A percentile compares a stretch with the other conserved stretches of the same genome.
Evolutionary conservation across 2,797 vertebrate species (phyloP).

Genomic region (Hemibagrus guttatus): DNA sequence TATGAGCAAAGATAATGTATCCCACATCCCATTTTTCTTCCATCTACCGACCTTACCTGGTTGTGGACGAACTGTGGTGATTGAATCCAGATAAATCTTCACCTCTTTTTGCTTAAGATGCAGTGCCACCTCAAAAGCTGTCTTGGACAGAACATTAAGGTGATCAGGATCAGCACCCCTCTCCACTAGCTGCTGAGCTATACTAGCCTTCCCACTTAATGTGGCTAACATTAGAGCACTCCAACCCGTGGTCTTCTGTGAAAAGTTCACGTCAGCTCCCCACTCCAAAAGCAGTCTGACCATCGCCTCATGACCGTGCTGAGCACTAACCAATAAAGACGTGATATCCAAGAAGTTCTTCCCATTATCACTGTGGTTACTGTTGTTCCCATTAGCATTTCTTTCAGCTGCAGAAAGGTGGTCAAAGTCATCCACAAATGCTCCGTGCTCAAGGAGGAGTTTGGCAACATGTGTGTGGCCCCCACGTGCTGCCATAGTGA

Average conservation of each 20-base stretch:
- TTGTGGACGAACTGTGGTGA: constrained; percentile 88
- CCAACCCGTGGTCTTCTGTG: constrained; percentile 86
- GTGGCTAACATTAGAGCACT: constrained; percentile 90
- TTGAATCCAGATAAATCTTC: constrained; percentile 86
- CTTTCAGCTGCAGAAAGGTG: constrained; percentile 75
- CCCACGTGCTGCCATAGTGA: constrained; percentile 88
- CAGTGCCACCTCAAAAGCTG: constrained; percentile 89
- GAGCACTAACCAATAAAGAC: constrained; percentile 86
- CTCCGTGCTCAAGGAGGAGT: constrained; percentile 87
- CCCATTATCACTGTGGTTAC: constrained; percentile 65
- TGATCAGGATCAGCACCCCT: constrained; percentile 91
- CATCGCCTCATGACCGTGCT: constrained; percentile 85
- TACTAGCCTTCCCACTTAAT: constrained; percentile 80
- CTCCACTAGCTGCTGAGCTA: constrained; percentile 89
- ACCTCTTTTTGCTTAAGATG: constrained; percentile 88
- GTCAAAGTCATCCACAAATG: constrained; percentile 84
- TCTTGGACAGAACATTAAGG: constrained; percentile 87
- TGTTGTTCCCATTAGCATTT: constrained; percentile 72
- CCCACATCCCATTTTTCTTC: background rate
- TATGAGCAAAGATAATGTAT: background rate
- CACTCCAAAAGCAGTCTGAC: constrained; percentile 88
- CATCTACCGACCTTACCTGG: constrained; percentile 73
- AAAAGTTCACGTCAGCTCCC: constrained; percentile 87
- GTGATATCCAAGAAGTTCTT: constrained; percentile 83
- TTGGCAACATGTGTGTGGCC: constrained; percentile 88